phyloP scores from a whole-genome alignment of 2,113 vertebrate genomes.

The Notarius lentiginosus region DNA sequence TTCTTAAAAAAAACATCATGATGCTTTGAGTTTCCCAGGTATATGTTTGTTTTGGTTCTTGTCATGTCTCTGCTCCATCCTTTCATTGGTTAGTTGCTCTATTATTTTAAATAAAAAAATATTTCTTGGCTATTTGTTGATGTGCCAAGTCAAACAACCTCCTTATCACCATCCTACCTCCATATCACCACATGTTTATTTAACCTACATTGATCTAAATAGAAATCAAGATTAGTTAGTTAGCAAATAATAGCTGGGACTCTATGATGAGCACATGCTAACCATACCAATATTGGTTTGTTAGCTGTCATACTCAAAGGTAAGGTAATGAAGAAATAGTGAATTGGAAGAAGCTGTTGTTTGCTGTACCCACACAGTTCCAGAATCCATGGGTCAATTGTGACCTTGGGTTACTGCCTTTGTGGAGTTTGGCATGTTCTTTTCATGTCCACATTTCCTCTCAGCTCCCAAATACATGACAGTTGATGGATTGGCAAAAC shows the following conservation, averaged over 20 bases:
- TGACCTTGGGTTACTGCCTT: not conserved
- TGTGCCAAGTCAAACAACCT: not conserved
- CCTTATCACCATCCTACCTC: not conserved
- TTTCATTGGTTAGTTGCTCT: not conserved
- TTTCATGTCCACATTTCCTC: not conserved
- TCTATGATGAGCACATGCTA: not conserved
- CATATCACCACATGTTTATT: not conserved
- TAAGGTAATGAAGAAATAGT: not conserved
- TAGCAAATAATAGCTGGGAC: not conserved
- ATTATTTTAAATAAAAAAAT: not conserved
- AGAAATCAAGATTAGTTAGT: not conserved
- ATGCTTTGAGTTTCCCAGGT: not conserved
- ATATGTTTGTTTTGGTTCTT: not conserved
- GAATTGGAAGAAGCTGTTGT: not conserved
- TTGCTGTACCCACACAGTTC: not conserved
- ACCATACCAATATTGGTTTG: not conserved
- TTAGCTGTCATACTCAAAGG: not conserved
- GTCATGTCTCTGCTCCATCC: not conserved
- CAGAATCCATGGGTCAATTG: not conserved
- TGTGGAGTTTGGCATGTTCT: not conserved
- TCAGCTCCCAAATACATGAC: not conserved
- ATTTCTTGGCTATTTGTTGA: not conserved
- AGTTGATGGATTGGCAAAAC: not conserved
- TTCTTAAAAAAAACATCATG: not conserved
- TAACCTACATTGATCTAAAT: not conserved